phyloP scores from a whole-genome alignment of 2,888 invertebrate genomes.

The Gisinianus flammeolus region DNA sequence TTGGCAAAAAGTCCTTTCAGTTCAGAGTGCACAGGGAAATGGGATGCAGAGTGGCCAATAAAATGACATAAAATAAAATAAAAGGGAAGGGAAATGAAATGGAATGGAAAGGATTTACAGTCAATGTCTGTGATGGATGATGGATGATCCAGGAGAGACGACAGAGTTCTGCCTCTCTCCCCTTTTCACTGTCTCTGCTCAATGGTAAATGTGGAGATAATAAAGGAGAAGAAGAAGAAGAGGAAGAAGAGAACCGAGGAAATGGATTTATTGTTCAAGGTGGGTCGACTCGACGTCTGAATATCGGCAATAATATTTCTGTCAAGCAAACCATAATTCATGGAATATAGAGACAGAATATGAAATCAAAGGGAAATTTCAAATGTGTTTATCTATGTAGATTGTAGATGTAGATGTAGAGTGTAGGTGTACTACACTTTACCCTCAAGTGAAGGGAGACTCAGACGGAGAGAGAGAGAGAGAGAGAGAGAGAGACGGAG shows the following conservation, averaged over 20 bases:
- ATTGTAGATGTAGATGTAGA: background rate
- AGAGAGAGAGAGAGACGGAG: background rate
- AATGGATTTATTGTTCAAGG: constrained; percentile 27
- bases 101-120: too few relatives aligned
- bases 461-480: background rate
- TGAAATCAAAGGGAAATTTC: constrained; percentile 9
- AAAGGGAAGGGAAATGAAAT: too few relatives aligned
- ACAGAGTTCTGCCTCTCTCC: too few relatives aligned
- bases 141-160: too few relatives aligned
- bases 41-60: too few relatives aligned
- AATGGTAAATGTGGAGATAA: background rate
- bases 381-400: background rate
- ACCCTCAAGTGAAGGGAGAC: too few relatives aligned
- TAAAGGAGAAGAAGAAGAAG: background rate
- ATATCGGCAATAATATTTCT: constrained; percentile 31
- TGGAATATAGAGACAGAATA: too few relatives aligned
- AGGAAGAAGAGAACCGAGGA: background rate
- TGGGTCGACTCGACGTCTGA: constrained; percentile 19
- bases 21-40: too few relatives aligned
- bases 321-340: constrained; percentile 34
- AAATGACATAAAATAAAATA: too few relatives aligned
- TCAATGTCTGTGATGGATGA: too few relatives aligned
- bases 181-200: too few relatives aligned
- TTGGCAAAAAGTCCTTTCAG: too few relatives aligned
- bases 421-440: background rate